These are phyloP conservation scores for Chlorodrepanis virens DNA, from an alignment of 2,113 vertebrate species.

Conservation along the genomic window DNA sequence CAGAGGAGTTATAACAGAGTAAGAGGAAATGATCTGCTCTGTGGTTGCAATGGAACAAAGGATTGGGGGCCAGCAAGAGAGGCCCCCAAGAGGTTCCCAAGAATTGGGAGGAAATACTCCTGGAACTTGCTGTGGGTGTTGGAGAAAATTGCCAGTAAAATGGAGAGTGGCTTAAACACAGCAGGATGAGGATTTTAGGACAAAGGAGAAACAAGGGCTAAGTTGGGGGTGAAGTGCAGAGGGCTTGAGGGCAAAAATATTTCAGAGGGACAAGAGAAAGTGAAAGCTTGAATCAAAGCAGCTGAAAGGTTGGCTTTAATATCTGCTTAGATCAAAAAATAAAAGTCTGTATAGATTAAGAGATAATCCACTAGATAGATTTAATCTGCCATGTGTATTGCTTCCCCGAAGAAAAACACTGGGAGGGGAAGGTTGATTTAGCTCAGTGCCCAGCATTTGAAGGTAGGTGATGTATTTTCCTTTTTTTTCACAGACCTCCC, in stretches of 20 bases:
- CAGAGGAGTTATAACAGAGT: not conserved
- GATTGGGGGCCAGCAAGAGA: not conserved
- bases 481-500: not conserved
- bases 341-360: conserved; percentile 30
- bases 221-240: not conserved
- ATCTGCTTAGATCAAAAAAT: conserved; percentile 39
- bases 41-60: not conserved
- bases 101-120: not conserved
- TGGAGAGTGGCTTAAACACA: not conserved
- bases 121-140: not conserved
- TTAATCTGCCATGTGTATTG: conserved; percentile 21
- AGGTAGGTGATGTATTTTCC: not conserved
- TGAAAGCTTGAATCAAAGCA: conserved; percentile 24
- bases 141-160: not conserved
- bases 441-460: not conserved
- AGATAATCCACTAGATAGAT: conserved; percentile 38
- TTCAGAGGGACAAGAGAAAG: not conserved
- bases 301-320: conserved; percentile 26
- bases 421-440: not conserved
- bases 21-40: not conserved
- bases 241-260: not conserved
- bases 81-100: not conserved
- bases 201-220: not conserved
- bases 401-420: not conserved
- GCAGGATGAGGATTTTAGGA: not conserved